Evolutionary conservation across 2,888 invertebrate genomes (phyloP).

Genomic region (Pyrocoelia pectoralis): DNA sequence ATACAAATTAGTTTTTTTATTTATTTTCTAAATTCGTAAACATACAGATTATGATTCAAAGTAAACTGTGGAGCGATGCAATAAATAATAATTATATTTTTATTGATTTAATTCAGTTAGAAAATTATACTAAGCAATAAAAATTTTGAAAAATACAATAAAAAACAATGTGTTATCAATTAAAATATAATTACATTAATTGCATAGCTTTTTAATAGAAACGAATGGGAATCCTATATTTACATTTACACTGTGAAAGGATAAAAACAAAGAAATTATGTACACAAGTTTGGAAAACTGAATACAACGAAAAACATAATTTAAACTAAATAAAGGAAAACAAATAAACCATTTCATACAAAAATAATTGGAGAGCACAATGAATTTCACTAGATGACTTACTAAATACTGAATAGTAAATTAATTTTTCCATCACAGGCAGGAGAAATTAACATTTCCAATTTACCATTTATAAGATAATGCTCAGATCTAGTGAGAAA

Average conservation of each 20-base stretch:
- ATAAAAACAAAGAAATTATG: no score
- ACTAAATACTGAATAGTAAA: conserved; percentile 53
- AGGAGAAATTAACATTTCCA: conserved; percentile 45
- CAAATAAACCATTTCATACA: neutral
- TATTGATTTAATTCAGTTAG: neutral
- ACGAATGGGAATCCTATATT: conserved; percentile 4
- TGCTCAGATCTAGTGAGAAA: conserved; percentile 10
- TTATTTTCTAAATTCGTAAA: conserved; percentile 6
- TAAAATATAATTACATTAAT: neutral
- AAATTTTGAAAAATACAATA: neutral
- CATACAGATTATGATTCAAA: conserved; percentile 12
- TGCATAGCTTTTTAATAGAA: neutral
- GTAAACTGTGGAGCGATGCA: neutral
- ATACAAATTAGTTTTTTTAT: no score
- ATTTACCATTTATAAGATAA: conserved; percentile 15
- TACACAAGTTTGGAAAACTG: no score
- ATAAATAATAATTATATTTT: neutral
- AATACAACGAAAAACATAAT: no score
- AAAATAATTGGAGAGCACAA: conserved; percentile 9
- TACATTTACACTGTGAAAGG: neutral
- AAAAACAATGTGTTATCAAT: neutral
- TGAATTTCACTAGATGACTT: conserved; percentile 11
- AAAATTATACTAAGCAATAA: neutral
- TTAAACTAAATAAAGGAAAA: neutral
- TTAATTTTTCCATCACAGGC: conserved; percentile 53